These are phyloP conservation scores for Eucidaris tribuloides DNA, from an alignment of 35 echinoderm and acorn worm genomes.

Conservation along the genomic window DNA sequence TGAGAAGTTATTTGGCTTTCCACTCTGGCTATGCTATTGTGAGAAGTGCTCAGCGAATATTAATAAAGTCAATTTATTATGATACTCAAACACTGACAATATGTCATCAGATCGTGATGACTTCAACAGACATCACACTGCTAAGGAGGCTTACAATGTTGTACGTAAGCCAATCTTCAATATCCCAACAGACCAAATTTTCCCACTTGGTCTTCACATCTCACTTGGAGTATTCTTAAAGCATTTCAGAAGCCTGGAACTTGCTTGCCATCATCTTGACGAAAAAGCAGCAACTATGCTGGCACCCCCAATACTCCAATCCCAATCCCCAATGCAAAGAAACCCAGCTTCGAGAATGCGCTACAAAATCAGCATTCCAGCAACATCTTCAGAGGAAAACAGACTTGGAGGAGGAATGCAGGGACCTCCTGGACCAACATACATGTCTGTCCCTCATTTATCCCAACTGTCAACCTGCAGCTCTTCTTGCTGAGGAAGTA, in stretches of 20 bases:
- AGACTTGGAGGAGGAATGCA: neutral
- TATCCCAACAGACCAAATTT: no score
- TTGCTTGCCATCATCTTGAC: conserved; percentile 41
- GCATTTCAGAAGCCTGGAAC: conserved; percentile 36
- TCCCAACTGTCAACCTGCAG: neutral
- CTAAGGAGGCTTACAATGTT: no score
- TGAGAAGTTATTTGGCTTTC: no score
- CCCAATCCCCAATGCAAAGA: neutral
- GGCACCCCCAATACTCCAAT: neutral
- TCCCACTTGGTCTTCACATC: conserved; percentile 57
- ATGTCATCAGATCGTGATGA: no score
- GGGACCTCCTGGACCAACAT: neutral
- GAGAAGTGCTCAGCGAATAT: no score
- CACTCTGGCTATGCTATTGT: no score
- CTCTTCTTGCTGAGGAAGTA: neutral
- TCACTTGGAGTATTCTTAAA: conserved; percentile 53
- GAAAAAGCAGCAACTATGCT: conserved; percentile 12
- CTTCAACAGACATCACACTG: no score
- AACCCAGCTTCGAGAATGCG: no score
- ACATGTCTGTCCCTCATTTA: neutral
- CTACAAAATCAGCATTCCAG: neutral
- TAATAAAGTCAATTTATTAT: no score
- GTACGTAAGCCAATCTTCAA: no score
- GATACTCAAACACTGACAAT: no score
- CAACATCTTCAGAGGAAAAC: neutral